Base-by-base conservation (phyloP, 2,113 vertebrate species). In the Eurystomus gularis region DNA sequence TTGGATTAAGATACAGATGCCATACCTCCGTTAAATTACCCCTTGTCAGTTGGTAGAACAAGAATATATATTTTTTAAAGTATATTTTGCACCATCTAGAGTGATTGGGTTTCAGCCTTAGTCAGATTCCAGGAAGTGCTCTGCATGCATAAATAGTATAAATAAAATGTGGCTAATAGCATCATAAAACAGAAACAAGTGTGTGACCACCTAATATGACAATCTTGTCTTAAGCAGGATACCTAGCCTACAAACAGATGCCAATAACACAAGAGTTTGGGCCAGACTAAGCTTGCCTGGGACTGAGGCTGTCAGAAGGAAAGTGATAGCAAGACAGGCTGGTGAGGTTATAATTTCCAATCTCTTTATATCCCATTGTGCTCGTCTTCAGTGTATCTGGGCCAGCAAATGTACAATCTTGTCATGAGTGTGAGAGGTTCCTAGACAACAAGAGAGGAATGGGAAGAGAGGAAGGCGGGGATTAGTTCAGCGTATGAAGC, bases 191-290 rank as follows among this genome's bases (percentile, higher is more conserved):
- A 84, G 28, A 91, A 89, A 57, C 1, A 11, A 23, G 1, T 68
- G 33, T 52, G 3, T 24, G 13, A 42, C 4, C 7, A 44, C 4
- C 20, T 4, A 0, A 4, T 65, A 13, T 10, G 29, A 37, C 7
- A 62, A 29, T 57, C 40, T 42, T 55, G 16, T 26, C 20, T 69
- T 25, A 83, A 76, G 31, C 2, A 9, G 20, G 9, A 57, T 15
- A 52, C 11, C 31, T 20, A 55, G 10, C 31, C 6, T 51, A 48
- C 54, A 57, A 75, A 58, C 8, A 61, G 28, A 25, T 60, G 15
- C 1, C 51, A n/a, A 26, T 57, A 44, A 39, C 20, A 51, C 2
- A 37, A 42, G 31, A 51, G 19, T 60, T 39, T 84, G 64, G 24
- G 49, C 52, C 13, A 73, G 33, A 29, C 12, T 77, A 73, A 78